Conservation (phyloP, 2,888 invertebrate genomes). For the Sarcophaga caerulescens region DNA sequence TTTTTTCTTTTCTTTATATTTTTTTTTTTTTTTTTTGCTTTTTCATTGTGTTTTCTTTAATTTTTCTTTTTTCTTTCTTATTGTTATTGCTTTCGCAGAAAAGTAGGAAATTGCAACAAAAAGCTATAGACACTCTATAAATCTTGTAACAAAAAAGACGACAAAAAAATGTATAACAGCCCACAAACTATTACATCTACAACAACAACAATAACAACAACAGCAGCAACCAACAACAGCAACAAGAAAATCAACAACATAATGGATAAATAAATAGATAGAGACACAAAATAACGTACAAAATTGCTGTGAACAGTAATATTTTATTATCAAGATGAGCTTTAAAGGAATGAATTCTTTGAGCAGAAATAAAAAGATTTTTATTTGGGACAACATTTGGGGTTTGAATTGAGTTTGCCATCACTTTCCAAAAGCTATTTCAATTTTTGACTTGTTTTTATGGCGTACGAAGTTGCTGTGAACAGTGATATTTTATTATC, state of each 20-base stretch:
- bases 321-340: slow-evolving; percentile 38
- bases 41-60: not conserved
- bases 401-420: no score
- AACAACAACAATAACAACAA: not conserved
- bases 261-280: slow-evolving; percentile 60
- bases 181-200: not conserved
- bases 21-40: not conserved
- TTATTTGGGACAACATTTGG: no score
- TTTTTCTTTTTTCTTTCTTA: no score
- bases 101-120: slow-evolving; percentile 64
- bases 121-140: slow-evolving; percentile 53
- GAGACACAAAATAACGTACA: slow-evolving; percentile 60
- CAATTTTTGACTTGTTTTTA: not conserved
- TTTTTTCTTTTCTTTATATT: slow-evolving; percentile 36
- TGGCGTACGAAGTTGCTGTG: slow-evolving; percentile 45
- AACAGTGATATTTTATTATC: slow-evolving; percentile 49
- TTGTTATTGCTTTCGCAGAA: slow-evolving; percentile 28
- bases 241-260: slow-evolving; percentile 4
- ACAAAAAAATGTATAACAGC: not conserved
- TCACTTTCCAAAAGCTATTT: no score
- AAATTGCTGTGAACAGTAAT: slow-evolving; percentile 41
- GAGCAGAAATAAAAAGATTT: not conserved
- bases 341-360: slow-evolving; percentile 24
- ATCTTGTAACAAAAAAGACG: slow-evolving; percentile 39
- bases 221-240: not conserved